phyloP scores from a whole-genome alignment of 2,797 vertebrate genomes.

The Onychomys leucogaster region DNA sequence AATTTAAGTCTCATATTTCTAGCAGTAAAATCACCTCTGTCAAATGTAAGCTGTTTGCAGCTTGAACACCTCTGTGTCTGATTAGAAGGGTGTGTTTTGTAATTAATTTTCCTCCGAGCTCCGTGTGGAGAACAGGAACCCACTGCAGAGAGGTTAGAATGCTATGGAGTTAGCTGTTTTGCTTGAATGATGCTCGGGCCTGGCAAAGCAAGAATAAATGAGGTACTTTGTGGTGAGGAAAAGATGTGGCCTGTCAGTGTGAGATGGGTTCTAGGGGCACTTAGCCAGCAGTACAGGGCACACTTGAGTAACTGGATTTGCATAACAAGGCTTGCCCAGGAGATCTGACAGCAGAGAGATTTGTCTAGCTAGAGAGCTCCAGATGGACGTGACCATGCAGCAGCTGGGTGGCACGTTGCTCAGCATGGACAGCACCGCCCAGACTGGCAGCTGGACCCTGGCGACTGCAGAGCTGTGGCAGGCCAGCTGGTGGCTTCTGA shows the following conservation, averaged over 20 bases:
- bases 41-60: constrained; percentile 68
- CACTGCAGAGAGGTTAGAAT: constrained; percentile 89
- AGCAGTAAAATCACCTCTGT: constrained; percentile 72
- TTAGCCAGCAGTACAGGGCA: constrained; percentile 92
- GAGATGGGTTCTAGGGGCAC: constrained; percentile 89
- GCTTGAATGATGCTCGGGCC: constrained; percentile 90
- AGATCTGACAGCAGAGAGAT: constrained; percentile 91
- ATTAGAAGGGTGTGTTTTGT: constrained; percentile 83
- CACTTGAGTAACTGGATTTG: constrained; percentile 94
- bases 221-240: constrained; percentile 89
- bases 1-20: constrained; percentile 79
- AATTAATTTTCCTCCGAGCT: constrained; percentile 86
- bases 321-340: constrained; percentile 92
- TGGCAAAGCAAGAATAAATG: constrained; percentile 91
- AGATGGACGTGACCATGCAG: constrained; percentile 96
- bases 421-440: constrained; percentile 91
- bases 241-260: constrained; percentile 91
- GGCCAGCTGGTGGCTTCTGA: constrained; percentile 93
- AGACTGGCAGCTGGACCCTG: constrained; percentile 94
- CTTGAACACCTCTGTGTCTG: constrained; percentile 82
- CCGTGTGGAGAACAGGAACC: constrained; percentile 85
- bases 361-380: constrained; percentile 93
- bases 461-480: constrained; percentile 91
- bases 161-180: constrained; percentile 88
- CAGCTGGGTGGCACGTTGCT: constrained; percentile 96